Evolutionary conservation across 2,888 invertebrate genomes (phyloP).

Genomic region (Ophion slaviceki): DNA sequence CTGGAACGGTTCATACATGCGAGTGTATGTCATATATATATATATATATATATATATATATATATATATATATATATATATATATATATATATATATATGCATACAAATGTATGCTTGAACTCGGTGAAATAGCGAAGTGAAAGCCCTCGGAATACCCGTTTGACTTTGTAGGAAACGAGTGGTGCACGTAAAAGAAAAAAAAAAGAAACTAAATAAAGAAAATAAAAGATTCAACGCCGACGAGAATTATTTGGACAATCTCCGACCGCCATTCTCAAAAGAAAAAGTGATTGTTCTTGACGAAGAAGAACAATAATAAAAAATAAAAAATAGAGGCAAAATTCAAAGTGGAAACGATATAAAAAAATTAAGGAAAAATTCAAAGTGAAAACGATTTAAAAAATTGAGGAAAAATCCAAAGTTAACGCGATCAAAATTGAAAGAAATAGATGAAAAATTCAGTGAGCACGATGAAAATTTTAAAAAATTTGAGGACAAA

Average conservation of each 20-base stretch:
- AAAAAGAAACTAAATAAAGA: neutral
- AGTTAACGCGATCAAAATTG: too few relatives aligned
- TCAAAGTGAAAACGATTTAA: conserved; percentile 60
- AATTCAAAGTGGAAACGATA: too few relatives aligned
- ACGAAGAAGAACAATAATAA: too few relatives aligned
- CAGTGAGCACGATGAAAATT: too few relatives aligned
- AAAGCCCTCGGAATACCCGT: conserved; percentile 39
- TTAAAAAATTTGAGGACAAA: neutral
- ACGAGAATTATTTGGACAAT: neutral
- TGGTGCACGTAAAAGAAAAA: neutral
- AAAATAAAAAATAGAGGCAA: too few relatives aligned
- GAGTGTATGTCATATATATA: neutral
- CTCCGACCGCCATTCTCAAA: neutral
- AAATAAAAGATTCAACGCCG: neutral
- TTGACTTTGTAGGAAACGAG: conserved; percentile 20
- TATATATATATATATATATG: neutral
- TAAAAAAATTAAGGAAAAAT: conserved; percentile 57
- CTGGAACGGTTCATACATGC: neutral
- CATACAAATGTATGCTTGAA: conserved; percentile 1
- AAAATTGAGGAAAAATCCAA: conserved; percentile 40
- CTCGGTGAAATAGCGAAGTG: conserved; percentile 46
- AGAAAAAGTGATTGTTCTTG: too few relatives aligned
- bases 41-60: neutral
- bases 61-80: too few relatives aligned
- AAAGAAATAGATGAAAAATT: too few relatives aligned